phyloP scores from a whole-genome alignment of 2,113 vertebrate species.

The Ceyx margarethae region DNA sequence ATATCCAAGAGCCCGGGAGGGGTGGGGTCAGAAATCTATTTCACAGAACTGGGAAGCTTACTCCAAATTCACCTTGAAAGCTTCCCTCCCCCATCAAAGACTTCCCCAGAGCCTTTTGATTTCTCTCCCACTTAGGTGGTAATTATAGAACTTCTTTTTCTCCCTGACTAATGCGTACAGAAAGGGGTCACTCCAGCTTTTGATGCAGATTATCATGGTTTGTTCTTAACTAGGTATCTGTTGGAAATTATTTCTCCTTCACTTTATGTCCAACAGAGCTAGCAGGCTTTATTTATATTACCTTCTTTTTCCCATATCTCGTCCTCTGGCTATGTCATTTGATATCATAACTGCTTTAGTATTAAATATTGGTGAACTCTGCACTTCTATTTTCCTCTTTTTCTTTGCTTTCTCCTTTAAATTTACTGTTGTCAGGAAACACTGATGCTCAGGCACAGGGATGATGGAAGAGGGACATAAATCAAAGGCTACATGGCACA shows the following conservation, averaged over 20 bases:
- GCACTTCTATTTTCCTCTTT: neutral
- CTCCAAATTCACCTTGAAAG: conserved; percentile 58
- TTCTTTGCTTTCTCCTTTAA: neutral
- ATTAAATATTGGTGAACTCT: neutral
- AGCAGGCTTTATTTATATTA: neutral
- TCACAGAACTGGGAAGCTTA: conserved; percentile 6
- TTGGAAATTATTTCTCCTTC: neutral
- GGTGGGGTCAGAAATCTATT: conserved; percentile 36
- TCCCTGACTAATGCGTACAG: neutral
- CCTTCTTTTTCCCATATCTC: neutral
- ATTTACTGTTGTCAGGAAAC: neutral
- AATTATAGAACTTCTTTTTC: conserved; percentile 44
- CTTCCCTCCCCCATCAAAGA: neutral
- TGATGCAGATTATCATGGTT: conserved; percentile 14
- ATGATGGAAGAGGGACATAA: neutral
- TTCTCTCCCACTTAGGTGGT: conserved; percentile 26
- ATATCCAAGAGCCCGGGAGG: conserved; percentile 24
- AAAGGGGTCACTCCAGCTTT: conserved; percentile 12
- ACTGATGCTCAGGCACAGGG: neutral
- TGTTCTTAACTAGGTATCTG: neutral
- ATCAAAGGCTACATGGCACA: neutral
- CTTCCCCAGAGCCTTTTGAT: conserved; percentile 34
- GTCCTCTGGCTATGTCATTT: neutral
- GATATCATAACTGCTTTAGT: neutral
- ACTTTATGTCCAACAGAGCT: neutral